Percentiles rank a stretch among this genome's conserved stretches.
These are phyloP conservation scores for Natrix natrix DNA, from an alignment of 2,797 vertebrate genomes.

Conservation along the genomic window DNA sequence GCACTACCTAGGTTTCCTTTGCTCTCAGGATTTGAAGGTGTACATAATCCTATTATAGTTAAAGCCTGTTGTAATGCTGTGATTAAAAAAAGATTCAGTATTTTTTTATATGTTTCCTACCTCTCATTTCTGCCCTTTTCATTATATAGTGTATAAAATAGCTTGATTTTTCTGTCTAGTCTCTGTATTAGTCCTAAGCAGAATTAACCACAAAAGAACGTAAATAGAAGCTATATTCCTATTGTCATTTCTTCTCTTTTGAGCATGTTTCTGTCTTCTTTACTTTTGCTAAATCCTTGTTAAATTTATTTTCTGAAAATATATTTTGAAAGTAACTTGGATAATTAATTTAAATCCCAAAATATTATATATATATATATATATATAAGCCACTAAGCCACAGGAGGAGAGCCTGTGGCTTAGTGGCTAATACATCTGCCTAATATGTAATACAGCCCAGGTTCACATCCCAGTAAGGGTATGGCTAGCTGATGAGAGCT, in stretches of 20 bases:
- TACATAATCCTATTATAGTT: constrained; percentile 49
- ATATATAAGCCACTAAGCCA: no score
- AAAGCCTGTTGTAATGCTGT: constrained; percentile 41
- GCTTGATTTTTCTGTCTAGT: constrained; percentile 10
- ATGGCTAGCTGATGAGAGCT: no score
- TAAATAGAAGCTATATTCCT: constrained; percentile 27
- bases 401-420: no score
- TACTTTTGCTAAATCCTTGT: not conserved
- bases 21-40: constrained; percentile 44
- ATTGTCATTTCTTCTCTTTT: not conserved
- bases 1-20: constrained; percentile 52
- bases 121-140: not conserved
- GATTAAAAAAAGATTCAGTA: constrained; percentile 3
- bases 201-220: not conserved
- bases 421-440: no score
- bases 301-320: not conserved
- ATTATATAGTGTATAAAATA: not conserved
- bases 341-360: not conserved
- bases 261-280: not conserved
- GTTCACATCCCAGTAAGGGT: no score
- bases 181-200: not conserved
- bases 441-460: no score
- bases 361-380: not conserved
- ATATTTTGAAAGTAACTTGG: not conserved
- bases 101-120: not conserved